A percentile compares a stretch with the other conserved stretches of the same genome.
phyloP scores from a whole-genome alignment of 2,797 vertebrate species.

The Acanthiza pusilla region DNA sequence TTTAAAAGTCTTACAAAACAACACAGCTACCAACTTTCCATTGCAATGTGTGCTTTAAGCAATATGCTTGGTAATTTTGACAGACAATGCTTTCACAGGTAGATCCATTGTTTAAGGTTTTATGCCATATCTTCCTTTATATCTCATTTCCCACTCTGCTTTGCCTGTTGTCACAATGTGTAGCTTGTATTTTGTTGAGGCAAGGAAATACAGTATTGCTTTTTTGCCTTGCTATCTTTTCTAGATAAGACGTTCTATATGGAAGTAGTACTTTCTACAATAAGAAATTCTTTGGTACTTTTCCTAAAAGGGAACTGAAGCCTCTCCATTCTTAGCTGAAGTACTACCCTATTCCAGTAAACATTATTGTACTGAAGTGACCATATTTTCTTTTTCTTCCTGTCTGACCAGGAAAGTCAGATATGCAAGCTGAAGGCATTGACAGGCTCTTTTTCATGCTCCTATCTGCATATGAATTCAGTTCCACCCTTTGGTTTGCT shows the following conservation, averaged over 20 bases:
- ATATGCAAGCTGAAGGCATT: neutral
- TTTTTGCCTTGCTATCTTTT: neutral
- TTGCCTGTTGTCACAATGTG: rapidly evolving
- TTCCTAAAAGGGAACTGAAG: neutral
- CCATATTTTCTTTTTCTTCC: neutral
- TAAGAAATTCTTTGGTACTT: neutral
- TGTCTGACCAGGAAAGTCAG: neutral
- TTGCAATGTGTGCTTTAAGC: neutral
- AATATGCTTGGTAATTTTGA: neutral
- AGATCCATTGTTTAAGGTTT: neutral
- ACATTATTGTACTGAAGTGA: neutral
- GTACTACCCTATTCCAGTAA: neutral
- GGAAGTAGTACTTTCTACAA: neutral
- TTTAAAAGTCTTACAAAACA: neutral
- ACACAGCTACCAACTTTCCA: neutral
- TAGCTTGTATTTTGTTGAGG: neutral
- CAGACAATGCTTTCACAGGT: neutral
- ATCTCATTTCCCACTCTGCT: neutral
- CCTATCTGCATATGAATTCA: neutral
- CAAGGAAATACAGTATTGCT: neutral
- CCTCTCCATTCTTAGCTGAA: neutral
- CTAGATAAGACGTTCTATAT: neutral
- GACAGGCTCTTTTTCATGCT: neutral
- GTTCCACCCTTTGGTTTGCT: neutral
- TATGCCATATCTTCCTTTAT: neutral